Conservation (phyloP, 2,113 vertebrate genomes). For the Benitochromis conjunctus region DNA sequence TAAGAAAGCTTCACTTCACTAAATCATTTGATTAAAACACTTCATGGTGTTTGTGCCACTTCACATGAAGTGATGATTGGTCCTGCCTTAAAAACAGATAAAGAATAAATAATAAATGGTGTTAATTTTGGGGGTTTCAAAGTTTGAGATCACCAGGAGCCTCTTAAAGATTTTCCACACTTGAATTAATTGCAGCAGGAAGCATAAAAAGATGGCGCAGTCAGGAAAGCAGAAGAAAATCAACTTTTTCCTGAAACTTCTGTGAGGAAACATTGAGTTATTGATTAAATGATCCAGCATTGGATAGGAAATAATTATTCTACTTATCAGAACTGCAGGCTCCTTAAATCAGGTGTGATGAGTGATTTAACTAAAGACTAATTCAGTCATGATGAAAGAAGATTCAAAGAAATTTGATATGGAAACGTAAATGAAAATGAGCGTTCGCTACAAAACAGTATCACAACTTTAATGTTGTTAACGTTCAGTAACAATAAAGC, state of each 20-base stretch:
- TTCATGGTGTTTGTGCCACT: rapidly evolving
- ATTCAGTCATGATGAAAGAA: not conserved
- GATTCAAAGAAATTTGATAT: rapidly evolving
- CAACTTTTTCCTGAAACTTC: not conserved
- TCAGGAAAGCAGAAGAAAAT: not conserved
- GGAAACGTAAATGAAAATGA: not conserved
- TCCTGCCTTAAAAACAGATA: not conserved
- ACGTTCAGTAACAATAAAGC: not conserved
- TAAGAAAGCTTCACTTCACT: not conserved
- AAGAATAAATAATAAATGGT: not conserved
- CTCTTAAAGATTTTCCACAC: not conserved
- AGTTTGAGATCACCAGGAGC: not conserved
- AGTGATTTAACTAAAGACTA: not conserved
- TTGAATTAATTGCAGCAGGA: not conserved
- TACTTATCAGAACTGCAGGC: rapidly evolving
- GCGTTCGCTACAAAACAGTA: not conserved
- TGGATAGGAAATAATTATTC: not conserved
- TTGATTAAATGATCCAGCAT: not conserved
- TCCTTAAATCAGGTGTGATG: too few relatives aligned
- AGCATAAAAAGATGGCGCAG: not conserved
- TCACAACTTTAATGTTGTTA: not conserved
- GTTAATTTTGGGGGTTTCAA: not conserved
- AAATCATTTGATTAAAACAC: not conserved
- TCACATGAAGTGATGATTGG: not conserved
- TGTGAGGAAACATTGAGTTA: not conserved